Conservation (phyloP, 53 echinoderm and acorn worm species). For the Crossaster papposus region DNA sequence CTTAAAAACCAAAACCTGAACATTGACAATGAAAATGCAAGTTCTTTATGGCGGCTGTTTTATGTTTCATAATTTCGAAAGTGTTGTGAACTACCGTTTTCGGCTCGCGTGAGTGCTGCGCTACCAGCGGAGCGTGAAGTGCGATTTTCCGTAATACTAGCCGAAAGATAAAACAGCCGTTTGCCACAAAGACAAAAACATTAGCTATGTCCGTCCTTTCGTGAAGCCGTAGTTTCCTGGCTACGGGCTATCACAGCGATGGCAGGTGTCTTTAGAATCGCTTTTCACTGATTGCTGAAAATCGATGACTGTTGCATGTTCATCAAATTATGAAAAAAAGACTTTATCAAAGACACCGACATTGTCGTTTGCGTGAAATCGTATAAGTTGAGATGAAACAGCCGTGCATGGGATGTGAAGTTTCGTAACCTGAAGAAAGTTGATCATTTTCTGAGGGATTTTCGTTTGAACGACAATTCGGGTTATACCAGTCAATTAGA, state of each 20-base stretch:
- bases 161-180: conserved; percentile 35
- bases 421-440: not conserved
- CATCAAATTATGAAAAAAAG: conserved; percentile 19
- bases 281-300: not conserved
- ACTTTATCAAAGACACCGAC: not conserved
- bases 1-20: conserved; percentile 48
- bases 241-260: conserved; percentile 53
- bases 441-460: conserved; percentile 30
- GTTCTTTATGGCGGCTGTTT: conserved; percentile 13
- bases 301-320: conserved; percentile 45
- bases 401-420: conserved; percentile 9
- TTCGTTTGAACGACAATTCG: conserved; percentile 29
- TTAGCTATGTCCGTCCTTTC: conserved; percentile 59
- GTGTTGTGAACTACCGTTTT: too few relatives aligned
- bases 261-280: conserved; percentile 56
- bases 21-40: conserved; percentile 48
- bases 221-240: conserved; percentile 64
- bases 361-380: not conserved
- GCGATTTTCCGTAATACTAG: too few relatives aligned
- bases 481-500: not conserved
- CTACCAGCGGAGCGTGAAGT: too few relatives aligned
- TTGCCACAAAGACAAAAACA: conserved; percentile 19
- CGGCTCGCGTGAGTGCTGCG: too few relatives aligned
- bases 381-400: conserved; percentile 22
- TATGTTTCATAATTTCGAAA: not conserved